Evolutionary conservation across 2,797 vertebrate genomes (phyloP).

Genomic region (Tenualosa ilisha): DNA sequence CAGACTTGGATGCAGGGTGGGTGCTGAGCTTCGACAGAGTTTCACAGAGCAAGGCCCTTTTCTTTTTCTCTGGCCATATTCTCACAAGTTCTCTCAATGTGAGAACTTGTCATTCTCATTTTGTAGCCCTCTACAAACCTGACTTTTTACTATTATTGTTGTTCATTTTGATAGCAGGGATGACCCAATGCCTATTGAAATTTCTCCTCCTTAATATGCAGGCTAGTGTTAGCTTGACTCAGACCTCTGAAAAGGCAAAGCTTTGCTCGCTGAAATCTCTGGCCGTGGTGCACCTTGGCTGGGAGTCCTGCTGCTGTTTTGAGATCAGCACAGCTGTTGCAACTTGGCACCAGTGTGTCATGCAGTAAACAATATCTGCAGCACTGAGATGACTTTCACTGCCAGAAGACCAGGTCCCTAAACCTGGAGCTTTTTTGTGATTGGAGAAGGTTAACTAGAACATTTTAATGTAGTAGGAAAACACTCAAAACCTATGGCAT

Average conservation of each 20-base stretch:
- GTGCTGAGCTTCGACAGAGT: slow-evolving; percentile 26
- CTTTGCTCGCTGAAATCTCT: neutral
- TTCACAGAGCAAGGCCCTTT: neutral
- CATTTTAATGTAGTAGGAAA: neutral
- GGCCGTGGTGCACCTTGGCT: slow-evolving; percentile 27
- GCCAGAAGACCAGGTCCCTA: neutral
- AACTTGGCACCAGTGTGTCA: slow-evolving; percentile 48
- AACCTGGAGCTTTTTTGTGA: neutral
- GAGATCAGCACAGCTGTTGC: slow-evolving; percentile 32
- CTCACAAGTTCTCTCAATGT: neutral
- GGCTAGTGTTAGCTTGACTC: neutral
- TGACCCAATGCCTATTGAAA: neutral
- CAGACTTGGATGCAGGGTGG: neutral
- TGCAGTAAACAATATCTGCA: slow-evolving; percentile 60
- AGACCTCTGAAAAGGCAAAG: neutral
- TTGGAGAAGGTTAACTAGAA: neutral
- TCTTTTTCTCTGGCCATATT: neutral
- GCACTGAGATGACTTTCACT: slow-evolving; percentile 36
- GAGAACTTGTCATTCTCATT: neutral
- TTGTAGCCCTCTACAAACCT: too few species aligned
- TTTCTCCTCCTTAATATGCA: neutral
- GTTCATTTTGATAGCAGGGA: too few species aligned
- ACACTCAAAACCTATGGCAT: neutral
- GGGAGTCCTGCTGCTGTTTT: neutral
- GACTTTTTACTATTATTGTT: too few species aligned